phyloP scores from a whole-genome alignment of 2,113 vertebrate species.

The Bufo gargarizans region DNA sequence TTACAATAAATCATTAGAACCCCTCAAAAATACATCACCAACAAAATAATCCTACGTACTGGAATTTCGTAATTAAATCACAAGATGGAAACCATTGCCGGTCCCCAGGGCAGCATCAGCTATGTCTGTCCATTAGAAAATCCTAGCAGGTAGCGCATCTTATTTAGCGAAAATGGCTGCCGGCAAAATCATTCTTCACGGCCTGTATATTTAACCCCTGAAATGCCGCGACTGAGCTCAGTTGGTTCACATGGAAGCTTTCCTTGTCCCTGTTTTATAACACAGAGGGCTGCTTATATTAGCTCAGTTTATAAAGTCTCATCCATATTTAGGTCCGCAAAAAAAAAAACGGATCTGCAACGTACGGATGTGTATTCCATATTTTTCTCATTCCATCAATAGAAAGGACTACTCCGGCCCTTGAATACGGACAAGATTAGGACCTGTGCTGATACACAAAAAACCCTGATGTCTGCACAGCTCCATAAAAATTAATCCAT shows the following conservation, averaged over 20 bases:
- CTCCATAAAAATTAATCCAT: too few species aligned
- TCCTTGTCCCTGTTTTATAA: background rate
- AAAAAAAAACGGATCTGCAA: too few species aligned
- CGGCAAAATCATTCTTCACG: constrained; percentile 24
- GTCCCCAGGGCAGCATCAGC: constrained; percentile 31
- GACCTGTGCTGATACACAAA: too few species aligned
- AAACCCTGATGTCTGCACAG: too few species aligned
- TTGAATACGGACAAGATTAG: too few species aligned
- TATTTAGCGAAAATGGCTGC: constrained; percentile 31
- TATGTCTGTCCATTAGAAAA: constrained; percentile 42
- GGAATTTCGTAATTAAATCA: background rate
- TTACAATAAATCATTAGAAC: background rate
- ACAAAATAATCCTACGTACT: background rate
- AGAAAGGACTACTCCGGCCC: too few species aligned
- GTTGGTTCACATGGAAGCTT: background rate
- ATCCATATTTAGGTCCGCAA: too few species aligned
- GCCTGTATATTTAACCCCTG: constrained; percentile 29
- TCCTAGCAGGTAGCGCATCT: constrained; percentile 39
- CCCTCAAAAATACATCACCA: constrained; percentile 1
- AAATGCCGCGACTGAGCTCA: background rate
- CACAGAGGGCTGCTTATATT: background rate
- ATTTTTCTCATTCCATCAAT: too few species aligned
- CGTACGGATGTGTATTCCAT: too few species aligned
- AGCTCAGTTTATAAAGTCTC: background rate
- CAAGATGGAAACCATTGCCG: constrained; percentile 5